Base-by-base conservation (phyloP, 2,888 invertebrate genomes). In the Microctonus hyperodae region DNA sequence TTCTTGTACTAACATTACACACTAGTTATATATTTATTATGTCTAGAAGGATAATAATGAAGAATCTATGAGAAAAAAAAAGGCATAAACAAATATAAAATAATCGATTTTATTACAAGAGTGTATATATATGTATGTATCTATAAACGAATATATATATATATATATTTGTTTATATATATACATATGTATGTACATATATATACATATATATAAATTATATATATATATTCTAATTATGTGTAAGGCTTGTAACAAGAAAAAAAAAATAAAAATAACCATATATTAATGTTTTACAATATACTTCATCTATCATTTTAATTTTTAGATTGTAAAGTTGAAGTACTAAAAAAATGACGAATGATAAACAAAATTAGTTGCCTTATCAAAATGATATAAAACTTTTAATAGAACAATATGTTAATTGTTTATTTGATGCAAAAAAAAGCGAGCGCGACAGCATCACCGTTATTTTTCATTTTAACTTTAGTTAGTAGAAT, bases 281-380 rank as follows among this genome's bases (percentile, higher is more conserved):
- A 78, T 82, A 82, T 82, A 83, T 83, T 83, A 83, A 82, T 83
- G 83, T 83, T 83, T 83, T 83, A 83, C 83, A 83, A n/a, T 83
- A 83, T 83, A 83, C 64, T 69, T 72, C 81, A 82, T 82, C 83
- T 82, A 82, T 82, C 82, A 55, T 83, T 83, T 83, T 81, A 82
- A 78, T 81, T 76, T 75, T 72, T 67, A 70, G 65, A 67, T 62
- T 72, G 65, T 60, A 69, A 67, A 71, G 65, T 72, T 68, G 64
- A 67, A 70, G 67, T 70, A 72, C 70, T 72, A 69, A 65, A 59
- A 58, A 58, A 40, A 51, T 28, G 28, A 69, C 65, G 67, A 70
- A 74, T 62, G 50, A 62, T 61, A 61, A 61, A 74, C 70, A 72
- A 75, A 76, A 78, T 83, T 82, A 83, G 80, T 81, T 82, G 83